Base-by-base conservation (phyloP, 2,797 vertebrate species). In the Chelon auratus region DNA sequence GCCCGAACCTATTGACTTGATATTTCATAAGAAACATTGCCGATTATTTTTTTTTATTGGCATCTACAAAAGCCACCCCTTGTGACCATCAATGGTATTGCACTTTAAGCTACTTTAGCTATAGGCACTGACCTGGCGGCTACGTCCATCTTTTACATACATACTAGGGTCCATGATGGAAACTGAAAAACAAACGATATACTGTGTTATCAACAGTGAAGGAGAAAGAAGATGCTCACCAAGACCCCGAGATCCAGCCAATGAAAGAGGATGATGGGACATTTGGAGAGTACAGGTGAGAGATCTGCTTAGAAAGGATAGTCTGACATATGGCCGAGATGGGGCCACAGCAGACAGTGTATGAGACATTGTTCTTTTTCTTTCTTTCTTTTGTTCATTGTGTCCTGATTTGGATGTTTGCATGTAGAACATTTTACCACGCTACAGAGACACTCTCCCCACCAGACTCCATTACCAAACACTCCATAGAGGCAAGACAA, bases 211-310 rank as follows among this genome's bases (percentile, higher is more conserved):
- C 88, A 81, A 67, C 81, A 99, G 98, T 99, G 78, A 99, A 99
- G 94, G 98, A 99, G 90, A 99, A 99, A 77, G 98, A 99, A 89
- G 97, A 99, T 62, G 97, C 97, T 62, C 98, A 98, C 72, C 96
- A 98, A 64, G 98, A 99, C 84, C 97, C 97, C 40, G 98, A 99
- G 94, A 96, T 99, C 81, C 98, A 99, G 52, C 98, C 98, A 8
- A 99, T 99, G 98, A 99, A 98, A 85, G 98, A 99, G 91, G 98
- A 99, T 3, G 97, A 99, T 65, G 97, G 98, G 63, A 98, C 98
- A 0, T 99, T 99, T 91, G 98, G 98, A 85, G 97, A 99, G 91
- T 99, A 99, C 93, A 99, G 98, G 98, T 99, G 86, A 95, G 95
- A 22, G 9, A 77, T 0, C 10, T 42, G 2, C 7, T 58, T 17